Base-by-base conservation (phyloP, 2,888 invertebrate genomes). In the Coenonympha glycerion region DNA sequence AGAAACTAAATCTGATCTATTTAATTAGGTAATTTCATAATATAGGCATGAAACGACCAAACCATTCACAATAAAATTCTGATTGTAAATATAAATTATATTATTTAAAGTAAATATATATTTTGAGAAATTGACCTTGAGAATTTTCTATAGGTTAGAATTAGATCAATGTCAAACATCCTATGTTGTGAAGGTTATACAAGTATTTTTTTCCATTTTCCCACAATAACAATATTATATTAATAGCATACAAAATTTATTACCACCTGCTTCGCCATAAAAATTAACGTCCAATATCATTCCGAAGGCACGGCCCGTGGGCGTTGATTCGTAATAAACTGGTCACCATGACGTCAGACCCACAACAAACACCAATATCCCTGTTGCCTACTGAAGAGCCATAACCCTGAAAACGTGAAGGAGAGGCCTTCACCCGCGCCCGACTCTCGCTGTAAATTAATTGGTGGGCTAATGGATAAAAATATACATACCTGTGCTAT, bases 291-390 rank as follows among this genome's bases (percentile, higher is more conserved):
- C 39, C 39, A 39, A 24, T 42, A 42, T 28, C 19, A 18, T 45
- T 40, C 24, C 33, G 18, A 34, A 21, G 49, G 41, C 42, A 22
- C 36, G 31, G 37, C 19, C 34, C 24, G 47, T 46, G 47, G 28
- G 24, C 24, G 26, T 44, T 15, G 18, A 34, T 18, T 16, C 26
- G 24, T 53, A 41, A 52, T 41, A 40, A 11, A 48, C 26, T 39
- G 37, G 52, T 49, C 34, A 48, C 45, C 46, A 41, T 56, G 56
- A 53, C 56, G 53, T 53, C 50, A 56, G 22, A 40, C 34, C 30
- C 37, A 49, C 51, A 49, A 56, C 50, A 49, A 49, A 47, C 47
- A 46, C 36, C 46, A 41, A 15, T 50, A 52, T 50, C 53, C 49
- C 52, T 50, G 47, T 41, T 21, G 22, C 37, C 22, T 47, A 47